Percentiles rank a stretch among this genome's conserved stretches.
These are phyloP conservation scores for Labroides dimidiatus DNA, from an alignment of 2,797 vertebrate genomes.

Conservation along the genomic window DNA sequence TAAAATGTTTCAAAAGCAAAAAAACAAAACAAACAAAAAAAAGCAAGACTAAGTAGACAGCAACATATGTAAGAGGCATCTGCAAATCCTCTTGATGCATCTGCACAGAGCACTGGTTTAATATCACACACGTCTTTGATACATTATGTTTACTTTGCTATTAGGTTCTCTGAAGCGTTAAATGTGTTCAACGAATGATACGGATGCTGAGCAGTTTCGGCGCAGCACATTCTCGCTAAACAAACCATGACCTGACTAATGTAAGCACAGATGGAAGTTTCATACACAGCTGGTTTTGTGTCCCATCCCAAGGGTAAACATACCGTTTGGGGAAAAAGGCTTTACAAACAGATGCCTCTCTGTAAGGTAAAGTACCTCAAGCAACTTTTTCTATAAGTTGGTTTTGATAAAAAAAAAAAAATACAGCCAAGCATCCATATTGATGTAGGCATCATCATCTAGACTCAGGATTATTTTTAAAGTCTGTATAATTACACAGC, in stretches of 20 bases:
- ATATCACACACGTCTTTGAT: constrained; percentile 10
- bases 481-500: neutral
- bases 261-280: constrained; percentile 82
- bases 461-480: neutral
- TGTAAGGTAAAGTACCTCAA: constrained; percentile 51
- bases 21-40: too few species aligned
- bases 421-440: constrained; percentile 6
- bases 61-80: neutral
- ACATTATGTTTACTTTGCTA: neutral
- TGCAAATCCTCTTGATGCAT: constrained; percentile 16
- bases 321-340: constrained; percentile 51
- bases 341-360: constrained; percentile 68
- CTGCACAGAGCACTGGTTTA: neutral
- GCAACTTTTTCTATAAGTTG: constrained; percentile 44
- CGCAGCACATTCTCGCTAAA: constrained; percentile 69
- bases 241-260: constrained; percentile 79
- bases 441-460: constrained; percentile 22
- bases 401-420: constrained; percentile 30
- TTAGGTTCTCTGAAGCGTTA: constrained; percentile 20
- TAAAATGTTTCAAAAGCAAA: neutral
- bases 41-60: neutral
- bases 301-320: constrained; percentile 77
- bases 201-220: constrained; percentile 46
- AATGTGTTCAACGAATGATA: constrained; percentile 42
- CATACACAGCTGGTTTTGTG: constrained; percentile 78